Conservation (phyloP, 2,888 invertebrate genomes). For the Girardia tigrina region DNA sequence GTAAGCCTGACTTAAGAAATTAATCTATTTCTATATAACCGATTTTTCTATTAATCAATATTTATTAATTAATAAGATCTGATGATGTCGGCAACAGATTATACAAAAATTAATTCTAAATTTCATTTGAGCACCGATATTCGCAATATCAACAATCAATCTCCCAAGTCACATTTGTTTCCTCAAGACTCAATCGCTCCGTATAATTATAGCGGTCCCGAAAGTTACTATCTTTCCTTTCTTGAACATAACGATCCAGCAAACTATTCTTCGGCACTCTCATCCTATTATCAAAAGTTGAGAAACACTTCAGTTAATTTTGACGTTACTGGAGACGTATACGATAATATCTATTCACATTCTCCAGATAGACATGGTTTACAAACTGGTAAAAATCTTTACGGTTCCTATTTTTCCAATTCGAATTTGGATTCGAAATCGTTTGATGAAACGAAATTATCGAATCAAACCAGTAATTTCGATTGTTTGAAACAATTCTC, state of each 20-base stretch:
- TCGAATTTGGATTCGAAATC: constrained; percentile 11
- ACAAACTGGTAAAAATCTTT: background rate
- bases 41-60: constrained; percentile 14
- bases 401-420: constrained; percentile 2
- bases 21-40: constrained; percentile 4
- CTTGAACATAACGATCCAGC: constrained; percentile 14
- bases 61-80: constrained; percentile 4
- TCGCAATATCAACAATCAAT: background rate
- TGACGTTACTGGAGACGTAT: background rate
- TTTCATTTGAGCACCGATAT: constrained; percentile 11
- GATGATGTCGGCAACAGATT: constrained; percentile 16
- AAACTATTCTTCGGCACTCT: background rate
- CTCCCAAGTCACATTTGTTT: constrained; percentile 11
- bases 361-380: background rate
- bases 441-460: constrained; percentile 14
- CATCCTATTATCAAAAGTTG: constrained; percentile 11
- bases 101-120: constrained; percentile 7
- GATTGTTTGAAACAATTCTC: constrained; percentile 23
- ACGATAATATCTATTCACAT: constrained; percentile 2
- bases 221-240: constrained; percentile 19
- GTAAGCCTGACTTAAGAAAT: constrained; percentile 20
- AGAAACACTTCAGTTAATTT: background rate
- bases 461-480: background rate
- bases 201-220: constrained; percentile 5
- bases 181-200: constrained; percentile 11